Base-by-base conservation (phyloP, 2,797 vertebrate genomes). In the Rhadinocentrus ornatus region DNA sequence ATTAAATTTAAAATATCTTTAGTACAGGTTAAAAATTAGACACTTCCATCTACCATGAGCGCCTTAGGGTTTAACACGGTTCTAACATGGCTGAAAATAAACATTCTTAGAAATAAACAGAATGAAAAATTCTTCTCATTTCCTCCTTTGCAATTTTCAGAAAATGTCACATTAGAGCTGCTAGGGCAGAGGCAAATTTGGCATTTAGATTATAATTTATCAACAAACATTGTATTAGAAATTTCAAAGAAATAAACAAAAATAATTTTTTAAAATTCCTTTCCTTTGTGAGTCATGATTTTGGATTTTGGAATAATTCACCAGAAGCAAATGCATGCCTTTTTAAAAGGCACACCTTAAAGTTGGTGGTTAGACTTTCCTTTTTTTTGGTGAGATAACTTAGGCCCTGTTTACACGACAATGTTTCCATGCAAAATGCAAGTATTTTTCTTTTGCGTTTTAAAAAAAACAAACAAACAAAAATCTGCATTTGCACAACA, bases 1-100 rank as follows among this genome's bases (percentile, higher is more conserved):
- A 95, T 95, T 95, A 95, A 95, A 95, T 94, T 93, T 94, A 94
- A 94, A 94, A 93, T 93, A 94, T 95, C 92, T 95, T 93, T 94
- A 94, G 94, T 92, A 94, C 93, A 94, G 93, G 93, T 94, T 92
- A 94, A 95, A 95, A 95, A 95, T 93, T 90, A 93, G 93, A 93
- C 92, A 95, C 92, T 93, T 93, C 89, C 88, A 87, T 93, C 89
- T 93, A 90, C 90, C 88, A 91, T 93, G 87, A 93, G 90, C 82
- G 93, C 87, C 89, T 93, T 90, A 86, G 87, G 84, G 78, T 89
- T 87, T 73, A 75, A 88, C 85, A 86, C 83, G 86, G 84, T 87
- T 91, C 86, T 88, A 86, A 91, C 89, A 92, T 92, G 90, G 86
- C 90, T 89, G 78, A 93, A 93, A 95, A 94, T 91, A 93, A 94